phyloP scores from a whole-genome alignment of 1,140 invertebrate species.

The Drosophila quadrilineata region DNA sequence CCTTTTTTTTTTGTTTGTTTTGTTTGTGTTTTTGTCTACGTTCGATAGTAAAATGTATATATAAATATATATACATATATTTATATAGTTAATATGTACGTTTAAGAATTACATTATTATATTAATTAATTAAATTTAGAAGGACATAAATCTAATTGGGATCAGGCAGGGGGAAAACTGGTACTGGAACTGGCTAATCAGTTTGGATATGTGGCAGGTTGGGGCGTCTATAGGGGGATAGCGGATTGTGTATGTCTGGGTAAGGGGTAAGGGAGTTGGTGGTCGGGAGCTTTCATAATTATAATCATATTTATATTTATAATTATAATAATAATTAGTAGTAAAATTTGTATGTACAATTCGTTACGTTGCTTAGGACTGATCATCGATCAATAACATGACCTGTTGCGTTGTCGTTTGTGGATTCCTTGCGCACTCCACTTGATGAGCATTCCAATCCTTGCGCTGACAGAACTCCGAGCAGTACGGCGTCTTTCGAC shows the following conservation, averaged over 20 bases:
- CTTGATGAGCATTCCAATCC: conserved; percentile 92
- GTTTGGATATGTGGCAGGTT: conserved; percentile 6
- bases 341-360: conserved; percentile 79
- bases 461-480: conserved; percentile 93
- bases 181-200: conserved; percentile 10
- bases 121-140: conserved; percentile 54
- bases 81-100: conserved; percentile 73
- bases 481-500: conserved; percentile 91
- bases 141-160: conserved; percentile 72
- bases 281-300: conserved; percentile 50
- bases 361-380: conserved; percentile 81
- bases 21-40: conserved; percentile 55
- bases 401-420: conserved; percentile 84
- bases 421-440: conserved; percentile 87
- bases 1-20: conserved; percentile 33
- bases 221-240: not conserved
- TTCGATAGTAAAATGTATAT: conserved; percentile 78
- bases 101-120: conserved; percentile 77
- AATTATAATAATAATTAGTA: conserved; percentile 79
- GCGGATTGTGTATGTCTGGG: not conserved
- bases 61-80: conserved; percentile 60
- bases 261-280: not conserved
- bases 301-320: too few species aligned
- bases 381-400: conserved; percentile 86
- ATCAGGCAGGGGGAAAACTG: conserved; percentile 13